These are phyloP conservation scores for Atlantisia rogersi DNA, from an alignment of 2,113 vertebrate species.

Conservation along the genomic window DNA sequence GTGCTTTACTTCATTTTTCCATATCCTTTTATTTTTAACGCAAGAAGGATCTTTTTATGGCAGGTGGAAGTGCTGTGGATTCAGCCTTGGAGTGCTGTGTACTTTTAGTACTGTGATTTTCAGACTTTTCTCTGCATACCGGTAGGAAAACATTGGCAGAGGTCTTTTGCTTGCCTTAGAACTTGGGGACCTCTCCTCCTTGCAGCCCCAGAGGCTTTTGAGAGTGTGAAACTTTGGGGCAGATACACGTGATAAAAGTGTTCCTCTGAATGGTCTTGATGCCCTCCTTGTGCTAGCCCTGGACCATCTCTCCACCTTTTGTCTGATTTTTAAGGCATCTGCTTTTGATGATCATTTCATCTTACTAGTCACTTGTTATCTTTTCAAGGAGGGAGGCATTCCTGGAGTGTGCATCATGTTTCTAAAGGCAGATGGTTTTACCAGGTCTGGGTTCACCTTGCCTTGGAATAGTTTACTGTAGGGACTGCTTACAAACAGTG, in stretches of 20 bases:
- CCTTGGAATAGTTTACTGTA: background rate
- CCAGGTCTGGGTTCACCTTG: background rate
- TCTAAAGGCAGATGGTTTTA: background rate
- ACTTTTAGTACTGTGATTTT: background rate
- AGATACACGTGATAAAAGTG: fast-evolving
- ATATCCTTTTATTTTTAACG: background rate
- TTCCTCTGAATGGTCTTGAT: background rate
- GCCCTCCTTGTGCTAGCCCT: fast-evolving
- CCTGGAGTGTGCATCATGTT: background rate
- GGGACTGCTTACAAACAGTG: background rate
- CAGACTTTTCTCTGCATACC: fast-evolving
- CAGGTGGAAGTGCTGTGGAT: background rate
- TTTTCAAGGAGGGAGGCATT: background rate
- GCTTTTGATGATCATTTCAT: background rate
- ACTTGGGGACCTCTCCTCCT: background rate
- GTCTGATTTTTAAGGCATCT: background rate
- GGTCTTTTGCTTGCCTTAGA: background rate
- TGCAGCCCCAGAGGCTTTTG: background rate
- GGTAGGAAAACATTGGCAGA: background rate
- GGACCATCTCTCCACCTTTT: background rate
- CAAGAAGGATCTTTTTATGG: background rate
- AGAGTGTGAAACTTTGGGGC: fast-evolving
- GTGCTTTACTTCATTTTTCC: background rate
- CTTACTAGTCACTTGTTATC: fast-evolving
- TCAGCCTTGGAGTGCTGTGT: background rate